Evolutionary conservation across 1,140 invertebrate species (phyloP).

Genomic region (Nixonia krombeini): DNA sequence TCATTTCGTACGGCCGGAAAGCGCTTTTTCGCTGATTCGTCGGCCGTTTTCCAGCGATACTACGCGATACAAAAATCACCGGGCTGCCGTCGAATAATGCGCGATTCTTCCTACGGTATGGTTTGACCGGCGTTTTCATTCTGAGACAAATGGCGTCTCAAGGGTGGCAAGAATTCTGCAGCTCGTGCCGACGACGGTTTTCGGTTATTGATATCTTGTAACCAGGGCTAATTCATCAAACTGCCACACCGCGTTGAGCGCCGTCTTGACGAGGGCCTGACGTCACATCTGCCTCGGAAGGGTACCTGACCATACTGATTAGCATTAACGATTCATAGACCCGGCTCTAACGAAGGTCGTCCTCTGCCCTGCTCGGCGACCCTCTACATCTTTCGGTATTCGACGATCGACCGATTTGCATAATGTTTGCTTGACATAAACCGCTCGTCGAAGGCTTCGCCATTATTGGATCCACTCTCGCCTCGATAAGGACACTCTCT

Average conservation of each 20-base stretch:
- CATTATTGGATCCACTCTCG: conserved; percentile 17
- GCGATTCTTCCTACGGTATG: too few species aligned
- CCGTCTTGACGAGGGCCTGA: conserved; percentile 60
- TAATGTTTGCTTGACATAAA: conserved; percentile 53
- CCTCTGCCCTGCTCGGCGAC: conserved; percentile 52
- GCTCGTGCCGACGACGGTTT: too few species aligned
- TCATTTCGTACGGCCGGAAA: conserved; percentile 46
- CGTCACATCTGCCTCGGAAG: conserved; percentile 53
- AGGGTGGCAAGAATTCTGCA: too few species aligned
- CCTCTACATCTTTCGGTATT: conserved; percentile 57
- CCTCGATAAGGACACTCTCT: conserved; percentile 17
- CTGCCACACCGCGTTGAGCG: conserved; percentile 48
- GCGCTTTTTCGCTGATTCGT: too few species aligned
- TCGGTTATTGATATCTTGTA: conserved; percentile 52
- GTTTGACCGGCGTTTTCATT: too few species aligned
- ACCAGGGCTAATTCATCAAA: conserved; percentile 61
- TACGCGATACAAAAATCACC: too few species aligned
- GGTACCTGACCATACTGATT: conserved; percentile 62
- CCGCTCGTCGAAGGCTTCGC: conserved; percentile 16
- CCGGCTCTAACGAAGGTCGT: conserved; percentile 60
- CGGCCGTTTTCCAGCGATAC: too few species aligned
- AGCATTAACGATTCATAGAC: conserved; percentile 68
- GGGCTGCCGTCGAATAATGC: too few species aligned
- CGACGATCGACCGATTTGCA: conserved; percentile 61
- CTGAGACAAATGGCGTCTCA: too few species aligned